A percentile compares a stretch with the other conserved stretches of the same genome.
Evolutionary conservation across 2,113 vertebrate species (phyloP).

Genomic region (Coptodon bakossiorum): DNA sequence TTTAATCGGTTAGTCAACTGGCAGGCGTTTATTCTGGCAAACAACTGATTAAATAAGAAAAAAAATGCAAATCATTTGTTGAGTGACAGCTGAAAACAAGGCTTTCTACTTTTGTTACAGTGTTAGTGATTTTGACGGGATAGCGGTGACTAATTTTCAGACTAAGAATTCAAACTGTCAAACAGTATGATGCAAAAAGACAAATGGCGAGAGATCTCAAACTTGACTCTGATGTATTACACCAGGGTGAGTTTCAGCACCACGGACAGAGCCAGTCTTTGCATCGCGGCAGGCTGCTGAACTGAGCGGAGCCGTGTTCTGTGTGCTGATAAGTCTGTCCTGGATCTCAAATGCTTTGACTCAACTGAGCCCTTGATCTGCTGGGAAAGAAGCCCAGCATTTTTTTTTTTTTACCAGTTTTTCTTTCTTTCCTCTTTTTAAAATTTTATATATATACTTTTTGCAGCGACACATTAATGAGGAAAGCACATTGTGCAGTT

Average conservation of each 20-base stretch:
- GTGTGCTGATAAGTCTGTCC: constrained; percentile 34
- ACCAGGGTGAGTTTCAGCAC: constrained; percentile 52
- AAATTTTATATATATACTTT: neutral
- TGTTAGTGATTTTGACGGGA: neutral
- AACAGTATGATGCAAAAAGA: neutral
- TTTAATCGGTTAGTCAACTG: neutral
- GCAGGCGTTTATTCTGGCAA: neutral
- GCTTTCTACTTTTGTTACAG: neutral
- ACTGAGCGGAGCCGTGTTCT: constrained; percentile 2
- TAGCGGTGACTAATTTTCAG: neutral
- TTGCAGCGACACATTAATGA: constrained; percentile 6
- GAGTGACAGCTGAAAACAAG: neutral
- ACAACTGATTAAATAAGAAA: neutral
- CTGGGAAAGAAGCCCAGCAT: neutral
- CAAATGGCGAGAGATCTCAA: neutral
- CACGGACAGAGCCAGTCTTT: constrained; percentile 53
- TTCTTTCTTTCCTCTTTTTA: neutral
- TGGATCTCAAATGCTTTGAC: constrained; percentile 18
- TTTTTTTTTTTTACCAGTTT: neutral
- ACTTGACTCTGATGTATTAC: neutral
- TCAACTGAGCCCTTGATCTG: constrained; percentile 4
- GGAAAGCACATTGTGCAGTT: constrained; percentile 16
- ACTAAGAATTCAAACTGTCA: neutral
- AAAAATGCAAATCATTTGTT: neutral
- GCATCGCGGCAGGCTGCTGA: constrained; percentile 13